Evolutionary conservation across 1,140 invertebrate genomes (phyloP).

Genomic region (Hydropsyche tenuis): DNA sequence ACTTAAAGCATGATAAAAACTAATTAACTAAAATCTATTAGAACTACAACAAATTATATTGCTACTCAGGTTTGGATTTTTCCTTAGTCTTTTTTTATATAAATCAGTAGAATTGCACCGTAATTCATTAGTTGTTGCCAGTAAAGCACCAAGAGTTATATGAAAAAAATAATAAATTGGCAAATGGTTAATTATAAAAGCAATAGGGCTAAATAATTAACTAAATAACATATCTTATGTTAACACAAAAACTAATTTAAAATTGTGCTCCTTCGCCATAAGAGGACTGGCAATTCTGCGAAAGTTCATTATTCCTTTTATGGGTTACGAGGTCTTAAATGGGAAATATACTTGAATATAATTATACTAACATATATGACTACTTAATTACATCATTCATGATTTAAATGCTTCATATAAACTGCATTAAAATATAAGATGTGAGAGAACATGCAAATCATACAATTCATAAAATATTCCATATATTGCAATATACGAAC

Average conservation of each 20-base stretch:
- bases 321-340: too few species aligned
- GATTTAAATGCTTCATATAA: background rate
- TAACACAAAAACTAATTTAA: background rate
- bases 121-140: slow-evolving; percentile 34
- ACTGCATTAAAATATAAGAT: background rate
- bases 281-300: too few species aligned
- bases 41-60: slow-evolving; percentile 45
- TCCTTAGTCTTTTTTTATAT: slow-evolving; percentile 22
- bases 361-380: too few species aligned
- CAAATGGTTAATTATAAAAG: slow-evolving; percentile 37
- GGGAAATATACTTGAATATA: too few species aligned
- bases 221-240: slow-evolving; percentile 2
- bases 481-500: background rate
- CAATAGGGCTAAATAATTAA: background rate
- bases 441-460: background rate
- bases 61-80: slow-evolving; percentile 43
- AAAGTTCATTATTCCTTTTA: too few species aligned
- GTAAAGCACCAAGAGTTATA: slow-evolving; percentile 45
- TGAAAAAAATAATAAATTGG: slow-evolving; percentile 18
- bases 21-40: slow-evolving; percentile 41
- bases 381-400: too few species aligned
- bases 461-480: background rate
- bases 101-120: slow-evolving; percentile 37
- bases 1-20: slow-evolving; percentile 33
- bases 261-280: slow-evolving; percentile 4